Evolutionary conservation across 2,113 vertebrate species (phyloP).

Genomic region (Tichodroma muraria): DNA sequence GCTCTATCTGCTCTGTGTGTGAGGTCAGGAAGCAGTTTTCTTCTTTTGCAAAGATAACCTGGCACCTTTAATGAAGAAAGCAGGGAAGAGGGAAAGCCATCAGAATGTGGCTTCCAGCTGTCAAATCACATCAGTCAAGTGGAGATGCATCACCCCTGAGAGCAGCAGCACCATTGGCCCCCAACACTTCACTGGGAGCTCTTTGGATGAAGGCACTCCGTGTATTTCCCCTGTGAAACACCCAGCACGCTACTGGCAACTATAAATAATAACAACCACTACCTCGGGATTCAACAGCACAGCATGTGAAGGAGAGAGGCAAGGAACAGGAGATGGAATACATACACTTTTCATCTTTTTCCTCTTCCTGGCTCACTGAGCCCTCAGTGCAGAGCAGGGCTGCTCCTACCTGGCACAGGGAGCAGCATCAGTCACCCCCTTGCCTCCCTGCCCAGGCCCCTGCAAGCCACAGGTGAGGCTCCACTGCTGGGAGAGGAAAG

Average conservation of each 20-base stretch:
- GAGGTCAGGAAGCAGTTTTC: slow-evolving; percentile 32
- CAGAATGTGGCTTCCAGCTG: slow-evolving; percentile 20
- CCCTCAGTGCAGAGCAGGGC: not conserved
- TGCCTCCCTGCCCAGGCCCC: not conserved
- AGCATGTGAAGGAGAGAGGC: not conserved
- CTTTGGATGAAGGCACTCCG: not conserved
- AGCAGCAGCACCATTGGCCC: not conserved
- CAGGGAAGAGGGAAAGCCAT: not conserved
- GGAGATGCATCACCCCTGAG: not conserved
- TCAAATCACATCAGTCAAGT: slow-evolving; percentile 14
- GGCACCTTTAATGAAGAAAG: slow-evolving; percentile 18
- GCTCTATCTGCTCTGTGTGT: not conserved
- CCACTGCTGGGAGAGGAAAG: not conserved
- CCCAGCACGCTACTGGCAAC: not conserved
- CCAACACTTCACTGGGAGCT: not conserved
- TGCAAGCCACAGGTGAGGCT: not conserved
- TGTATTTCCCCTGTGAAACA: not conserved
- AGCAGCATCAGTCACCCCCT: not conserved
- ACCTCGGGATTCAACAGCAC: not conserved
- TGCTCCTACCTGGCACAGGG: not conserved
- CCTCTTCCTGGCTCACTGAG: not conserved
- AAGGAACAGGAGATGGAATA: not conserved
- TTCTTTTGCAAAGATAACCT: not conserved
- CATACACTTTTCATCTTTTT: not conserved
- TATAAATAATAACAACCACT: slow-evolving; percentile 5